Evolutionary conservation across 2,888 invertebrate genomes (phyloP), one percentile per base, ranked within the genome.

Genomic region (Drosophila colorata): DNA sequence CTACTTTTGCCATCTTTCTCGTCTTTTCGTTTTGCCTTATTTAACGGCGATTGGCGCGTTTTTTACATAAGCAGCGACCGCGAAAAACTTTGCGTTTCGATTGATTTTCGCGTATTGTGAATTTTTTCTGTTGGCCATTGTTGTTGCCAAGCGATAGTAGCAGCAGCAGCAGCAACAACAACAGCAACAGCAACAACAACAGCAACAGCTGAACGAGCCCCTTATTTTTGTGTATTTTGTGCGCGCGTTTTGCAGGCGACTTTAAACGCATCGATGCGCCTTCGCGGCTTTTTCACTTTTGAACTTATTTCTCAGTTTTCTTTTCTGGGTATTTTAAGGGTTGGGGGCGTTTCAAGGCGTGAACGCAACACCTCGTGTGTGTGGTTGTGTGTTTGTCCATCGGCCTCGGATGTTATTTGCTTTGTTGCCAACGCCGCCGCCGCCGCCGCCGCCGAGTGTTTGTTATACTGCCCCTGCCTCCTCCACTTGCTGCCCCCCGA

Each of bases 231-330:
- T 38, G 55, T 43, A 37, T 63, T 69, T 58, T 28, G 14, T 38
- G 69, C 23, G 68, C 52, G 81, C 71, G 66, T 78, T 75, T 83
- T 46, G 38, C 40, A 43, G 23, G 74, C 78, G 79, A 11, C 31
- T 74, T 64, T 9, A 78, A 60, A 56, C 79, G 79, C 75, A 18
- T 43, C 37, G 47, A 20, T 37, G 5, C 25, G 11, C 35, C 16
- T 58, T 37, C 28, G 82, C 82, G 82, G 86, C 83, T 57, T 88
- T 83, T 82, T 67, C 52, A 71, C 76, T 69, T 88, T 88, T 86
- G 86, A 82, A 82, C 88, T 81, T 74, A 67, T 47, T 33, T 46
- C 48, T 16, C 33, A 13, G 8, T 49, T 33, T 33, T 33, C 13
- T 13, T 13, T 33, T 33, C n/a, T 28, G 9, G 9, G 28, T 28